Conservation (phyloP, 2,888 invertebrate genomes). For the Mantis religiosa region DNA sequence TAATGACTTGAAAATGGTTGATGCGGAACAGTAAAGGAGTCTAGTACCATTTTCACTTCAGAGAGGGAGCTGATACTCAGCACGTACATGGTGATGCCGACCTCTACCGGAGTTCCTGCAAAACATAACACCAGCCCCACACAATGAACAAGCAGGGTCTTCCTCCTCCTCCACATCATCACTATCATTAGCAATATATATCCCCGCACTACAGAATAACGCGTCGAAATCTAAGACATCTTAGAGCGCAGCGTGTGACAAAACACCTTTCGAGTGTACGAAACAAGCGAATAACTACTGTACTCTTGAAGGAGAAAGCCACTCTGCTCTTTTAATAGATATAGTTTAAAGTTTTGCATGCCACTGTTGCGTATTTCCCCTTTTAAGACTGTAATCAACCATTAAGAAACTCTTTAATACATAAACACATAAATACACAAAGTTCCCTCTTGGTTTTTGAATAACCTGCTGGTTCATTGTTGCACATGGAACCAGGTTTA, state of each 20-base stretch:
- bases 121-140: constrained; percentile 24
- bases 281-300: no score
- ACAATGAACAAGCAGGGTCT: not conserved
- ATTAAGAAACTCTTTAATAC: no score
- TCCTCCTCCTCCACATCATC: not conserved
- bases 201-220: no score
- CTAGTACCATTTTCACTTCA: constrained; percentile 56
- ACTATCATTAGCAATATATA: not conserved
- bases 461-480: no score
- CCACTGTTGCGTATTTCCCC: not conserved
- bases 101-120: constrained; percentile 54
- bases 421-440: no score
- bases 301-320: not conserved
- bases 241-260: not conserved
- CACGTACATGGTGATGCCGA: constrained; percentile 56
- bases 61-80: constrained; percentile 56
- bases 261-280: not conserved
- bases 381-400: not conserved
- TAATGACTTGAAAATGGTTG: constrained; percentile 24
- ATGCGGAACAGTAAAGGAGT: constrained; percentile 31
- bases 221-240: not conserved
- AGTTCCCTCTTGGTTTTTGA: no score
- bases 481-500: no score
- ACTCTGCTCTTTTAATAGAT: not conserved
- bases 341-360: not conserved